Evolutionary conservation across 2,888 invertebrate species (phyloP).

Genomic region (Coenonympha arcania): DNA sequence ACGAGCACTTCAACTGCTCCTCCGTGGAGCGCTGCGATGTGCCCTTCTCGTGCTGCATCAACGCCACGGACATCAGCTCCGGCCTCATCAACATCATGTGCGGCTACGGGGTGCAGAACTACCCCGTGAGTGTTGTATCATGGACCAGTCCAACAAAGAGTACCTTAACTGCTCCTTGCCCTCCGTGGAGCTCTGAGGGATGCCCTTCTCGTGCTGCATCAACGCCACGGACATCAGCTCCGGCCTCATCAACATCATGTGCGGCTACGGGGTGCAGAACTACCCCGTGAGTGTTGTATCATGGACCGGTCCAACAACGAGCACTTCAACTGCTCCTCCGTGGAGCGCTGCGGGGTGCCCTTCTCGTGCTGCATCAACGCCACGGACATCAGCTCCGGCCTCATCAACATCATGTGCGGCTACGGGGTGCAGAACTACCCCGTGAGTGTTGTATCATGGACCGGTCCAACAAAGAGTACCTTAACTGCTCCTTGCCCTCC

Average conservation of each 20-base stretch:
- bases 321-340: slow-evolving; percentile 95
- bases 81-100: slow-evolving; percentile 93
- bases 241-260: slow-evolving; percentile 91
- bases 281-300: slow-evolving; percentile 77
- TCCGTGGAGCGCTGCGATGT: slow-evolving; percentile 94
- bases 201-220: slow-evolving; percentile 97
- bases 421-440: slow-evolving; percentile 89
- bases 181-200: slow-evolving; percentile 92
- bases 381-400: slow-evolving; percentile 88
- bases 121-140: slow-evolving; percentile 77
- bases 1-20: slow-evolving; percentile 96
- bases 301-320: slow-evolving; percentile 96
- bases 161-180: slow-evolving; percentile 96
- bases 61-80: slow-evolving; percentile 90
- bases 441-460: slow-evolving; percentile 80
- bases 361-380: slow-evolving; percentile 96
- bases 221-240: slow-evolving; percentile 92
- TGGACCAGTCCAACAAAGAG: slow-evolving; percentile 96
- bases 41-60: slow-evolving; percentile 97
- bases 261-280: slow-evolving; percentile 90
- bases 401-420: slow-evolving; percentile 94
- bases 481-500: slow-evolving; percentile 94
- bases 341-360: slow-evolving; percentile 95
- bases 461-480: slow-evolving; percentile 96
- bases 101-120: slow-evolving; percentile 89